Evolutionary conservation across 2,797 vertebrate species (phyloP).

Genomic region (Hydrophis major): DNA sequence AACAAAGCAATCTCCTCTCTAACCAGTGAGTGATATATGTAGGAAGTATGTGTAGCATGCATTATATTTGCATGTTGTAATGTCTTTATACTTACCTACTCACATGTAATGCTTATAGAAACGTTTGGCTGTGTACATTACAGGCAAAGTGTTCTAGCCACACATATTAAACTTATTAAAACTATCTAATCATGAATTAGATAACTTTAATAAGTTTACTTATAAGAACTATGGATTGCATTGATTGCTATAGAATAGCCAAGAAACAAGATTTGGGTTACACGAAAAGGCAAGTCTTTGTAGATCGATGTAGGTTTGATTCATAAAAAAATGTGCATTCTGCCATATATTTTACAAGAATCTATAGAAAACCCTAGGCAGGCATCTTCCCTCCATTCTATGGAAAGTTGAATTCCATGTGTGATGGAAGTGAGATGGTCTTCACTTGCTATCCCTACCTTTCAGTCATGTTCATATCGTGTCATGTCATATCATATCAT

Average conservation of each 20-base stretch:
- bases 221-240: not conserved
- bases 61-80: not conserved
- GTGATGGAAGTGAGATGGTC: not conserved
- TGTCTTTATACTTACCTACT: not conserved
- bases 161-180: not conserved
- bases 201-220: not conserved
- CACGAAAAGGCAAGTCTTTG: not conserved
- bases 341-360: not conserved
- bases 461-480: not conserved
- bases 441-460: not conserved
- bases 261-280: not conserved
- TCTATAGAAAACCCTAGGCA: not conserved
- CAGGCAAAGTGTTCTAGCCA: not conserved
- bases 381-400: not conserved
- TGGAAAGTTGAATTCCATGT: not conserved
- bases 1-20: not conserved
- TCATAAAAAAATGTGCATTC: no score
- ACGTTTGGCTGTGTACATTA: not conserved
- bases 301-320: not conserved
- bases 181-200: not conserved
- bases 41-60: not conserved
- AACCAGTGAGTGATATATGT: not conserved
- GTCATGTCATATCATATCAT: no score
- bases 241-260: not conserved
- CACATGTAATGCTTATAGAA: not conserved